Evolutionary conservation across 2,888 invertebrate genomes (phyloP).

Genomic region (Leptothorax acervorum): DNA sequence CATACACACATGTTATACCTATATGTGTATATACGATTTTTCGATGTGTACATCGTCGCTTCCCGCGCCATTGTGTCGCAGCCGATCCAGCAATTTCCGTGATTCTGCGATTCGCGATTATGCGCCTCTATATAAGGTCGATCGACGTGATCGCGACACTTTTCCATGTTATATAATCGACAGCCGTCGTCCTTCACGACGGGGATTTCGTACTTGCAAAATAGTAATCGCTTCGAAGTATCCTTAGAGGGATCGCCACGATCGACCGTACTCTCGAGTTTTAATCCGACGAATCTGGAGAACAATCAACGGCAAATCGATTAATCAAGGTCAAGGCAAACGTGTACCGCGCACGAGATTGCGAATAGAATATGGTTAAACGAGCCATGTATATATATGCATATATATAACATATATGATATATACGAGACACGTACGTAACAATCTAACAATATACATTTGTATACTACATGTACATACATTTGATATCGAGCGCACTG

Average conservation of each 20-base stretch:
- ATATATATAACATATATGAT: constrained; percentile 34
- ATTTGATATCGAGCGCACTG: constrained; percentile 47
- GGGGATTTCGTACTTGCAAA: constrained; percentile 4
- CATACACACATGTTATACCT: constrained; percentile 22
- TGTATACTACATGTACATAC: constrained; percentile 56
- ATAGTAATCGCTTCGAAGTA: constrained; percentile 1
- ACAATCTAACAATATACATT: constrained; percentile 24
- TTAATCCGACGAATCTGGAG: constrained; percentile 11
- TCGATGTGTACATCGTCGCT: constrained; percentile 54
- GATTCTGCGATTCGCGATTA: constrained; percentile 10
- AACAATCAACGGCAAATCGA: constrained; percentile 32
- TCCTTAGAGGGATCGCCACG: not conserved
- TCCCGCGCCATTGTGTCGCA: constrained; percentile 54
- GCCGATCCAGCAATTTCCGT: constrained; percentile 33
- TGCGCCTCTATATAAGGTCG: not conserved
- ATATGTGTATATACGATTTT: constrained; percentile 53
- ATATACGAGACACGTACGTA: constrained; percentile 34
- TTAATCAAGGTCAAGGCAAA: constrained; percentile 19
- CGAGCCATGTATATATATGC: constrained; percentile 36
- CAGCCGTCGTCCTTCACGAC: not conserved
- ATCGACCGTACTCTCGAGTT: not conserved
- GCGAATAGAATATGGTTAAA: constrained; percentile 26
- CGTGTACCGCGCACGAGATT: constrained; percentile 28
- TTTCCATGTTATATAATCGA: not conserved
- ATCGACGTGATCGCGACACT: not conserved